Conservation (phyloP, 2,113 vertebrate genomes). For the Ailuropoda melanoleuca region DNA sequence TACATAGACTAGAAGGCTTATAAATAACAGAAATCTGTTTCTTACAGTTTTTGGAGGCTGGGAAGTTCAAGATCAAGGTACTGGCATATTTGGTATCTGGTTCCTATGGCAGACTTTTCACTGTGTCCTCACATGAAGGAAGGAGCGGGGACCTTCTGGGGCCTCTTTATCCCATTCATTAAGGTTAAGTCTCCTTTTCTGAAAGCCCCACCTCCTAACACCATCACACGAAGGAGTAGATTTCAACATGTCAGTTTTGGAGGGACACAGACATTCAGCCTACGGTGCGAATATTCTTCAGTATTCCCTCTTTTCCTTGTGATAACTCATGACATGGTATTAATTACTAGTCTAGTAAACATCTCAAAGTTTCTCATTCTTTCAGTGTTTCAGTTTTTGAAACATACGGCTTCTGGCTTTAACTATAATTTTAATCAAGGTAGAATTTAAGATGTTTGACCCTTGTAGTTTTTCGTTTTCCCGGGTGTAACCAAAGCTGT, state of each 20-base stretch:
- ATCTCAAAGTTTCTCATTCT: background rate
- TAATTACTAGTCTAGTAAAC: background rate
- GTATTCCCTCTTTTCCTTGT: background rate
- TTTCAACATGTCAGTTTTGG: background rate
- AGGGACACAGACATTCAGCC: background rate
- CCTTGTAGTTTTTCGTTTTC: background rate
- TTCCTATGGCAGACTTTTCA: background rate
- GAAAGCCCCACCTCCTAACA: background rate
- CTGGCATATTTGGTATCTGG: background rate
- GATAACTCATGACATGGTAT: background rate
- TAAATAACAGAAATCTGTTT: background rate
- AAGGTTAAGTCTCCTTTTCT: background rate
- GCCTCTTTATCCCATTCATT: background rate
- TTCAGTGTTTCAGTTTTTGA: background rate
- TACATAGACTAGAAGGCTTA: background rate
- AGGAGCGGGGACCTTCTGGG: background rate
- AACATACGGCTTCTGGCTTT: background rate
- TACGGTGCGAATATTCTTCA: background rate
- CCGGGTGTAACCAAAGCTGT: background rate
- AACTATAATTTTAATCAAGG: background rate
- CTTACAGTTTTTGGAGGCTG: background rate
- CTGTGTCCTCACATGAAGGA: background rate
- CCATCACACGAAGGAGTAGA: background rate
- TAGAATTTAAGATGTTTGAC: background rate
- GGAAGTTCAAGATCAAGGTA: background rate